phyloP scores from a whole-genome alignment of 2,113 vertebrate species.

The Antigone vipio region DNA sequence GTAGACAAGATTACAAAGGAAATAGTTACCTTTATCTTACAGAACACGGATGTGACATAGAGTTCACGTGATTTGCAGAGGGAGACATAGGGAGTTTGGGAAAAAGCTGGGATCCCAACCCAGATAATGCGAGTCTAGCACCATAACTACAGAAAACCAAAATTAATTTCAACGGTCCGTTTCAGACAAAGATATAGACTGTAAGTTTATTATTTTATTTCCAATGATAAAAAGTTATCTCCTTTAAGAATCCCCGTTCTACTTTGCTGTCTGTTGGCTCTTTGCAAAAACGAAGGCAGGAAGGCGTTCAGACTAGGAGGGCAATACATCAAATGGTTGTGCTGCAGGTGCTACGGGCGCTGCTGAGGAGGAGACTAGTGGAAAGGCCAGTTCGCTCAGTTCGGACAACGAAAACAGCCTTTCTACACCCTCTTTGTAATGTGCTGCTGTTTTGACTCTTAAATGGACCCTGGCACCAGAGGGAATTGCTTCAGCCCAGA shows the following conservation, averaged over 20 bases:
- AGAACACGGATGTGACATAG: background rate
- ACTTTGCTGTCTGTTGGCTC: background rate
- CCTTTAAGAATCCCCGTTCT: background rate
- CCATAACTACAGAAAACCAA: rapidly evolving
- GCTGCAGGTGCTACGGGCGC: background rate
- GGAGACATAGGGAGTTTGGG: background rate
- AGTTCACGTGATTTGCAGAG: background rate
- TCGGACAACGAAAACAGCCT: background rate
- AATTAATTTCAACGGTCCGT: rapidly evolving
- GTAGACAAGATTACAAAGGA: background rate
- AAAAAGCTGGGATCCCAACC: background rate
- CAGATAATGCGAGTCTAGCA: background rate
- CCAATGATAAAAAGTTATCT: background rate
- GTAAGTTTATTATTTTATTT: background rate
- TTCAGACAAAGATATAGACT: background rate
- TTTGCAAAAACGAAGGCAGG: background rate
- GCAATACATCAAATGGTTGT: rapidly evolving
- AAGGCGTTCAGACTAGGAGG: background rate
- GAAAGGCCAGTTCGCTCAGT: constrained; percentile 46
- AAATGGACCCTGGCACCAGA: constrained; percentile 54
- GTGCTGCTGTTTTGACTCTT: constrained; percentile 48
- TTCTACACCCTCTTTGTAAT: constrained; percentile 16
- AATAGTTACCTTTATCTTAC: background rate
- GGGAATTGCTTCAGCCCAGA: background rate
- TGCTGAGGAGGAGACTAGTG: background rate